Evolutionary conservation across 2,797 vertebrate species (phyloP), one percentile per base, ranked within the genome.

Genomic region (Rhinogobio ventralis): DNA sequence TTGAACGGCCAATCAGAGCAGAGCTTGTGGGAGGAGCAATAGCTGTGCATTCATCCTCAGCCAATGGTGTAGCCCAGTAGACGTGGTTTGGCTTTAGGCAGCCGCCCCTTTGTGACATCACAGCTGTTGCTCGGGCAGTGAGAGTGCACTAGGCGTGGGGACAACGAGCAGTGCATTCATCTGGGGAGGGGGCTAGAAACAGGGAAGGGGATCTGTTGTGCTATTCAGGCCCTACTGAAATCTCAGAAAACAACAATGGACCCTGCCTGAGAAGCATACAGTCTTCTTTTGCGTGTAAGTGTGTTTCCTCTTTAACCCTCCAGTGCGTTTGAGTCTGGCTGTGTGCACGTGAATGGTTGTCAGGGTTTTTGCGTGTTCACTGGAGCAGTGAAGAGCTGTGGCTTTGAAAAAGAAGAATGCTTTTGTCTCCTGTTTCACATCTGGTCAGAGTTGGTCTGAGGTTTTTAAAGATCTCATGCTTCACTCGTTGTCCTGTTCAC

Each of bases 81-180:
- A 94, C 83, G 93, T 91, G 92, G 89, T 90, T 90, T 93, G 73
- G 39, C 15, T 67, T 66, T 53, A 36, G 66, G 84, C 82, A 82
- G 90, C 91, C 88, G 45, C 93, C 89, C 88, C 86, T 88, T 91
- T 88, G 87, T 94, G 90, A 93, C 90, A 90, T 93, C 89, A 91
- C 86, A 17, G 85, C 85, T 85, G 80, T 84, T 88, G 78, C 87
- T 89, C 82, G 85, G 86, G 78, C 83, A 89, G 88, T 73, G 66
- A 64, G 72, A 75, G 75, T 83, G 57, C 82, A 73, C 15, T 84
- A 79, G 72, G 72, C 85, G 39, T 73, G 53, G 51, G 79, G 83
- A 84, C 66, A 51, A 45, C 1, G 33, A 51, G 73, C 72, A 5
- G 45, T 75, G 42, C 14, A 57, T 60, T 55, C 82, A 81, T 62